These are phyloP conservation scores for Eleutherodactylus coqui DNA, from an alignment of 2,797 vertebrate genomes.

Conservation along the genomic window DNA sequence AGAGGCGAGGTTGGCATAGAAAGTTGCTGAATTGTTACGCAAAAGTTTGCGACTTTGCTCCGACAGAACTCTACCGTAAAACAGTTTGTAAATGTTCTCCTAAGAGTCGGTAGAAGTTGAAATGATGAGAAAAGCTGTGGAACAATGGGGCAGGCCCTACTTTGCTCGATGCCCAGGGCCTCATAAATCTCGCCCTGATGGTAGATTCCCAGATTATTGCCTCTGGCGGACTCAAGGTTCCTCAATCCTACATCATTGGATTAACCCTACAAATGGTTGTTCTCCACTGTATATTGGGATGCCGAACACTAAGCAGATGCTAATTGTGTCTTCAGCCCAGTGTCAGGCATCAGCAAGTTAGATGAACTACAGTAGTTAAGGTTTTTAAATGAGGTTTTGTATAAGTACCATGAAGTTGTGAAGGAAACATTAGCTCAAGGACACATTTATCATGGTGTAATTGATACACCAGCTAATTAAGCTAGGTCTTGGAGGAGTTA, in stretches of 20 bases:
- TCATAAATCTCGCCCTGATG: too few species aligned
- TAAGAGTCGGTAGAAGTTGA: too few species aligned
- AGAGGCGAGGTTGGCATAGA: too few species aligned
- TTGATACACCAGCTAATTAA: constrained; percentile 65
- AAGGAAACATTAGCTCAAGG: constrained; percentile 67
- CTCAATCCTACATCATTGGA: neutral
- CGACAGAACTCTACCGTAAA: too few species aligned
- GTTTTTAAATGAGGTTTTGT: constrained; percentile 70
- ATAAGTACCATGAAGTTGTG: constrained; percentile 66
- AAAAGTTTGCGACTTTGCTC: too few species aligned
- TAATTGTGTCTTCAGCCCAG: constrained; percentile 60
- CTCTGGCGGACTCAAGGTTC: neutral
- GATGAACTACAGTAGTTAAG: constrained; percentile 73
- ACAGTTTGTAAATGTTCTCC: too few species aligned
- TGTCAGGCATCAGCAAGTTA: constrained; percentile 67
- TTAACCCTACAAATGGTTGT: neutral
- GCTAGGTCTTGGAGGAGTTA: constrained; percentile 46
- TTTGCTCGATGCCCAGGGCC: too few species aligned
- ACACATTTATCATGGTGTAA: constrained; percentile 69
- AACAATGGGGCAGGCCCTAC: too few species aligned
- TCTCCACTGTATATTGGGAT: constrained; percentile 40
- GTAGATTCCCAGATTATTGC: too few species aligned
- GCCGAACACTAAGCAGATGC: constrained; percentile 57
- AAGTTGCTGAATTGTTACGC: too few species aligned
- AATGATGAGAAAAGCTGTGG: too few species aligned